Conservation (phyloP, 1,140 invertebrate genomes). For the Tribolium castaneum region DNA sequence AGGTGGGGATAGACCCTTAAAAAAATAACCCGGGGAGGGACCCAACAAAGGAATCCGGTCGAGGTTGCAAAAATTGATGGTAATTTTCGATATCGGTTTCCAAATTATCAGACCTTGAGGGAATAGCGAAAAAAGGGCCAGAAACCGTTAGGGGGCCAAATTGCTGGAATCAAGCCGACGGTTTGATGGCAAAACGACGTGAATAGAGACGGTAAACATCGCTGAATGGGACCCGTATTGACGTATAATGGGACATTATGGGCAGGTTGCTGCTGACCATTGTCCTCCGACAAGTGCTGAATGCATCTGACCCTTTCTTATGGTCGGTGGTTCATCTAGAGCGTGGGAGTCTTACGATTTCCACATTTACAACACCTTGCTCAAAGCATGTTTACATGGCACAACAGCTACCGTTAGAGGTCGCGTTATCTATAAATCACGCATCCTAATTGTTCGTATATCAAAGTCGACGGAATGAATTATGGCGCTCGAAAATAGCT, state of each 20-base stretch:
- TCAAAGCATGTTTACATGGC: slow-evolving; percentile 37
- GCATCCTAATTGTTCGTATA: slow-evolving; percentile 41
- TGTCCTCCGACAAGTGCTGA: slow-evolving; percentile 49
- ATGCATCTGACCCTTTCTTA: slow-evolving; percentile 43
- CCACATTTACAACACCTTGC: slow-evolving; percentile 39
- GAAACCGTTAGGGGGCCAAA: slow-evolving; percentile 1
- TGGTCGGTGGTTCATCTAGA: slow-evolving; percentile 31
- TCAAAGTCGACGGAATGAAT: slow-evolving; percentile 29
- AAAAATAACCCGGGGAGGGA: slow-evolving; percentile 38
- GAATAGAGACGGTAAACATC: neutral
- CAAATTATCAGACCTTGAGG: neutral
- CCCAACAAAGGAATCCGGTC: slow-evolving; percentile 44
- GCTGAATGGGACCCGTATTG: neutral
- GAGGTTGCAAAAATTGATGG: slow-evolving; percentile 43
- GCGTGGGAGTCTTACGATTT: slow-evolving; percentile 45
- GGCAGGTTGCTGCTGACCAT: slow-evolving; percentile 48
- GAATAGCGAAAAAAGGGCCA: neutral
- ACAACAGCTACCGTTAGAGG: slow-evolving; percentile 46
- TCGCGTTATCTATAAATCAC: slow-evolving; percentile 44
- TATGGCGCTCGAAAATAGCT: slow-evolving; percentile 24
- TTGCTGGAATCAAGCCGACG: slow-evolving; percentile 6
- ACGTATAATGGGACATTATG: neutral
- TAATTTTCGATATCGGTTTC: slow-evolving; percentile 47
- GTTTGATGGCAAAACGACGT: neutral
- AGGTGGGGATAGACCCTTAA: slow-evolving; percentile 49